These are phyloP conservation scores for Falco biarmicus DNA, from an alignment of 2,797 vertebrate species.

Conservation along the genomic window DNA sequence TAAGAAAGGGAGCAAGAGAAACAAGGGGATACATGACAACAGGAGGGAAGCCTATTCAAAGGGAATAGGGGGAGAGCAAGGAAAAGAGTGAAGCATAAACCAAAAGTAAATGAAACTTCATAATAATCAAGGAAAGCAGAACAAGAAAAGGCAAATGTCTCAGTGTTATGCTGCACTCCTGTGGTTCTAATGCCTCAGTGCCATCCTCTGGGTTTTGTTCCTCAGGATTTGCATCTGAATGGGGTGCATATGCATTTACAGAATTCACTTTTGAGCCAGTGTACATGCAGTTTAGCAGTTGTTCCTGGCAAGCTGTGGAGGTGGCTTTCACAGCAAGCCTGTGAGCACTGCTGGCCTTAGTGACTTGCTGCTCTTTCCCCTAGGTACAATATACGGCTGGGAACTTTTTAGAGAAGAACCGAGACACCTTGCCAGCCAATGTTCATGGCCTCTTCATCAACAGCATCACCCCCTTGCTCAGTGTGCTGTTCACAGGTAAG, in stretches of 20 bases:
- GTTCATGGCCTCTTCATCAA: slow-evolving; percentile 78
- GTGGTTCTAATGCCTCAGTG: not conserved
- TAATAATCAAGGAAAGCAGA: not conserved
- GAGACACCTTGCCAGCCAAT: slow-evolving; percentile 79
- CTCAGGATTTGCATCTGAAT: not conserved
- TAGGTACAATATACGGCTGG: slow-evolving; percentile 79
- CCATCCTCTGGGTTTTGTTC: not conserved
- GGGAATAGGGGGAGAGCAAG: not conserved
- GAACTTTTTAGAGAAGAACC: slow-evolving; percentile 83
- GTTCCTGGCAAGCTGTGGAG: not conserved
- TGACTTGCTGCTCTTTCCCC: not conserved
- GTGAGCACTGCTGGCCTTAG: not conserved
- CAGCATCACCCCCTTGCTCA: slow-evolving; percentile 79
- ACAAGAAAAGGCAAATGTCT: not conserved
- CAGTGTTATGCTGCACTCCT: not conserved
- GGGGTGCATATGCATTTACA: not conserved
- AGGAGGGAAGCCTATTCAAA: not conserved
- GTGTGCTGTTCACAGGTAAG: slow-evolving; percentile 79
- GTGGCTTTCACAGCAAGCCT: not conserved
- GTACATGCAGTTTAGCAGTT: not conserved
- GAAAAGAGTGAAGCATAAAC: not conserved
- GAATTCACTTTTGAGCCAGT: not conserved
- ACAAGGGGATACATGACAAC: not conserved
- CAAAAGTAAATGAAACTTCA: not conserved
- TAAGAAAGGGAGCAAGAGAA: not conserved